Conservation (phyloP, 2,797 vertebrate species). For the Garrulus glandarius region DNA sequence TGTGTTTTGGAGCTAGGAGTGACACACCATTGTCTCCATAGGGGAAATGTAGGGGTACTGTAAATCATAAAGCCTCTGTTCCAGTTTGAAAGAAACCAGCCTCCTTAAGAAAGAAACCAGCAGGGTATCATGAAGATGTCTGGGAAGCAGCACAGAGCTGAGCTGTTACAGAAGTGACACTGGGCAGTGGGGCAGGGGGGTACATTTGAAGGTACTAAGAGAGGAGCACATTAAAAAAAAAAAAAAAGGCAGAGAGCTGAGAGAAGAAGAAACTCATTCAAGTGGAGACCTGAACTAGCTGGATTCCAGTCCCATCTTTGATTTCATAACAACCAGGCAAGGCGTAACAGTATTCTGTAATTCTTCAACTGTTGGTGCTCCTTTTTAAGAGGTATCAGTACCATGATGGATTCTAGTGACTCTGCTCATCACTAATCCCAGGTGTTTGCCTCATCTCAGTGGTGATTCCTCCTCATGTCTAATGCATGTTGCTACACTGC, state of each 20-base stretch:
- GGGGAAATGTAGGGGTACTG: neutral
- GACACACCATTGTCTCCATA: neutral
- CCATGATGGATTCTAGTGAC: neutral
- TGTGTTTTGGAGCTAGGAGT: neutral
- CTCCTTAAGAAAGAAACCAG: neutral
- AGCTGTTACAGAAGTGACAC: neutral
- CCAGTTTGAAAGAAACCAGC: too few species aligned
- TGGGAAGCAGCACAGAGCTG: neutral
- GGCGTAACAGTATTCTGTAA: neutral
- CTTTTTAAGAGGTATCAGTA: neutral
- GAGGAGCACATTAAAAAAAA: neutral
- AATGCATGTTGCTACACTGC: neutral
- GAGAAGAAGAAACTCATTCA: neutral
- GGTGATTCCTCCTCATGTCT: neutral
- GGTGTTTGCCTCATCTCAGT: neutral
- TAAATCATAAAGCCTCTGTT: neutral
- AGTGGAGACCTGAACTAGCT: neutral
- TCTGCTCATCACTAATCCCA: neutral
- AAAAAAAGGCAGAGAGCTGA: neutral
- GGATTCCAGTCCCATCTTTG: neutral
- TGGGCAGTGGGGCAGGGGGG: rapidly evolving
- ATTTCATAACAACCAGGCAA: neutral
- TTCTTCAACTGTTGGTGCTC: neutral
- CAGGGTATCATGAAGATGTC: neutral
- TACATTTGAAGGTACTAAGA: neutral